Base-by-base conservation (phyloP, 1,140 invertebrate species). In the Drosophila navojoa region DNA sequence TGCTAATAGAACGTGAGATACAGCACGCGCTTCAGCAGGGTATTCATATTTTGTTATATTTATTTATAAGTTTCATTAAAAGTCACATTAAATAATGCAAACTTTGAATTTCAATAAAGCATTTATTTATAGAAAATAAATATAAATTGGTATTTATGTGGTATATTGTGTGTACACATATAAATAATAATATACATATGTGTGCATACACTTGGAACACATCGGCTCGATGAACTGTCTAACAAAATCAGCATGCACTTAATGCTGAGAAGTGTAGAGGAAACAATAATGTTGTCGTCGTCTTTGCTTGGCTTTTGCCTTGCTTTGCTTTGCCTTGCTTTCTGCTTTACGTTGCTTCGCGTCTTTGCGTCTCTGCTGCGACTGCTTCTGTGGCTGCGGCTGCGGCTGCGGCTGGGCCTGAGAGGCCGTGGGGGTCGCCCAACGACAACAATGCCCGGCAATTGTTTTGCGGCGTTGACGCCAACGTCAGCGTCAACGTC, bases 401-500 rank as follows among this genome's bases (percentile, higher is more conserved):
- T 40, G 38, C 38, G 6, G 40, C 40, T 16, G 42, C 42, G 42
- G 16, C 42, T 45, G 45, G 29, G 54, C 16, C 71, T 42, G 55
- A 45, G 55, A 45, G 69, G 70, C 57, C 60, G 59, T 66, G 69
- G 76, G 77, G 71, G 77, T 69, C 73, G 66, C 27, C 61, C 68
- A 76, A 71, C 62, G 38, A 78, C 78, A 87, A 86, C 81, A 86
- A 86, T 87, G 78, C 76, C 78, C 71, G 75, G 75, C 81, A 81
- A 87, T 87, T 86, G 82, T 86, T 73, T 81, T 61, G 81, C 78
- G 75, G 68, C 78, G 64, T 32, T 58, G 44, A 22, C 32, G 64
- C 27, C 67, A 29, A 53, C 13, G 54, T 15, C 57, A 27, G 16
- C 44, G 53, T 44, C 58, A 29, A 19, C 42, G 29, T 38, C 63